Conservation (phyloP, 2,888 invertebrate species). For the Lymantria monacha region DNA sequence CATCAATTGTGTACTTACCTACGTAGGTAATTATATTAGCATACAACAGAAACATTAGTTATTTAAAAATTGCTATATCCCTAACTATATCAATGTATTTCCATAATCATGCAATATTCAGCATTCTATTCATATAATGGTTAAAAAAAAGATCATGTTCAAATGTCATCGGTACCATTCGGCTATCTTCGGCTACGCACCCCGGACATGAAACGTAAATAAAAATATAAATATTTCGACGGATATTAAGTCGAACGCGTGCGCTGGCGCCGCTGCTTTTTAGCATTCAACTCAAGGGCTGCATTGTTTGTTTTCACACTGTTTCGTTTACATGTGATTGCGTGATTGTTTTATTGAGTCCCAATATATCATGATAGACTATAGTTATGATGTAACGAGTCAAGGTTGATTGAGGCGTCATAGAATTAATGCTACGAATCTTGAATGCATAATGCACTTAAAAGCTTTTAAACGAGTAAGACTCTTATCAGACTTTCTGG, state of each 20-base stretch:
- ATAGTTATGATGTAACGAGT: conserved; percentile 46
- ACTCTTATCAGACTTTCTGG: too few relatives aligned
- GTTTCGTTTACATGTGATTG: conserved; percentile 39
- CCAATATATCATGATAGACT: conserved; percentile 32
- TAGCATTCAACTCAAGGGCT: conserved; percentile 67
- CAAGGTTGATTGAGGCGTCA: conserved; percentile 24
- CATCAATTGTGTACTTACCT: too few relatives aligned
- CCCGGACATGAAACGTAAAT: conserved; percentile 62
- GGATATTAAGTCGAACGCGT: conserved; percentile 60
- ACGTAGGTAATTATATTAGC: conserved; percentile 1
- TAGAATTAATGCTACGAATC: conserved; percentile 6
- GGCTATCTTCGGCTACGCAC: conserved; percentile 25
- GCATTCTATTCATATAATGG: conserved; percentile 33
- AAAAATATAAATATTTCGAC: conserved; percentile 71
- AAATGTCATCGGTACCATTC: conserved; percentile 27
- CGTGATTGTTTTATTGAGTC: conserved; percentile 71
- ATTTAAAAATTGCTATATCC: conserved; percentile 2
- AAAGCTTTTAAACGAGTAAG: background rate
- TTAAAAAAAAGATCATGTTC: conserved; percentile 30
- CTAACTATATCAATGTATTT: too few relatives aligned
- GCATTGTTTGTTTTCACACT: conserved; percentile 68
- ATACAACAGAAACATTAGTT: conserved; percentile 8
- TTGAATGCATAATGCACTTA: conserved; percentile 7
- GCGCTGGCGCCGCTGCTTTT: conserved; percentile 61
- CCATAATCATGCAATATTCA: conserved; percentile 10